Percentiles rank a stretch among this genome's conserved stretches.
phyloP scores from a whole-genome alignment of 2,113 vertebrate species.

The Limnothrissa miodon region DNA sequence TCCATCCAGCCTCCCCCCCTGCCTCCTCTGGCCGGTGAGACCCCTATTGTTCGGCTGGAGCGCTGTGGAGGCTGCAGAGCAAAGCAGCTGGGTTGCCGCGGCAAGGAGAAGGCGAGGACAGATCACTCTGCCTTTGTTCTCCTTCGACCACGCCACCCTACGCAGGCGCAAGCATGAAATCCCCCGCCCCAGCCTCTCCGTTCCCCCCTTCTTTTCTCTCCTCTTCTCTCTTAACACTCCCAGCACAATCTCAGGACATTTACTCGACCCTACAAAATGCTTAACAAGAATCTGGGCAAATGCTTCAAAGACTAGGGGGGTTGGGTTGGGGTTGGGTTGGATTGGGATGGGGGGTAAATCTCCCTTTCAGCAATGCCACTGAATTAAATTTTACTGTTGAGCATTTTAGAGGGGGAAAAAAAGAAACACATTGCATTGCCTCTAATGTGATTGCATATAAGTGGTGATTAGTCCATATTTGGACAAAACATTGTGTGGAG shows the following conservation, averaged over 20 bases:
- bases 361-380: background rate
- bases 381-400: background rate
- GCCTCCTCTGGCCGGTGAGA: slow-evolving; percentile 13
- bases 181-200: background rate
- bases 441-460: slow-evolving; percentile 1
- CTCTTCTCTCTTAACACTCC: background rate
- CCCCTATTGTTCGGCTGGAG: slow-evolving; percentile 45
- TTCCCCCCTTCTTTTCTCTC: background rate
- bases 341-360: background rate
- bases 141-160: slow-evolving; percentile 31
- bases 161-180: slow-evolving; percentile 18
- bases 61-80: slow-evolving; percentile 28
- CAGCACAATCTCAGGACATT: slow-evolving; percentile 34
- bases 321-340: too few relatives aligned
- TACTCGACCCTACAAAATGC: background rate
- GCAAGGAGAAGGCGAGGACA: slow-evolving; percentile 36
- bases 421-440: background rate
- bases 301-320: background rate
- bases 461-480: slow-evolving; percentile 6
- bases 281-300: background rate
- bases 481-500: background rate
- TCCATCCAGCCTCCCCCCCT: background rate
- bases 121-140: slow-evolving; percentile 52
- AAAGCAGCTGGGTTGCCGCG: slow-evolving; percentile 44
- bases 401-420: background rate